Conservation (phyloP, 2,888 invertebrate species). For the Sarcophaga variegata region DNA sequence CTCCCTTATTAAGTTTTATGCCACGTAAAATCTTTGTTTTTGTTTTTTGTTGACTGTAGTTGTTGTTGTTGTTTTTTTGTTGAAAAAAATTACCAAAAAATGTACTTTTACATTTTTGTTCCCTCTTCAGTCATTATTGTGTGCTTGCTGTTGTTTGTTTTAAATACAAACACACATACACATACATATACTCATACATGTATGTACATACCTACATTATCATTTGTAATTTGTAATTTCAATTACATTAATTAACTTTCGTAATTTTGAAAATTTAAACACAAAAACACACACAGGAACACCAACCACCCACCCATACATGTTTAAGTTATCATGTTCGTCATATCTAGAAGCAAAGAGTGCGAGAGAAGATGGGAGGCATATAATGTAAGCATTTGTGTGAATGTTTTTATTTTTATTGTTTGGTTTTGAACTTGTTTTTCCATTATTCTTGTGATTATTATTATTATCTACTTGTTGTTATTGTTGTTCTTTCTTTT, state of each 20-base stretch:
- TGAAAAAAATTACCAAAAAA: neutral
- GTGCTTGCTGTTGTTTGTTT: neutral
- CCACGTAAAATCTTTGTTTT: constrained; percentile 44
- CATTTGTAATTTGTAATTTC: constrained; percentile 41
- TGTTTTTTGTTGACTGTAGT: neutral
- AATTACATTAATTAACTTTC: constrained; percentile 61
- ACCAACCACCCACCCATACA: neutral
- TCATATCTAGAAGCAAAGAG: too few relatives aligned
- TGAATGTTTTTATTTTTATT: neutral
- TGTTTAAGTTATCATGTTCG: too few relatives aligned
- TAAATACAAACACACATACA: neutral
- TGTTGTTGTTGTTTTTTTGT: neutral
- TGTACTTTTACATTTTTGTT: constrained; percentile 9
- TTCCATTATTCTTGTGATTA: neutral
- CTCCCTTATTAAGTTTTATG: constrained; percentile 33
- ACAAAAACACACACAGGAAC: neutral
- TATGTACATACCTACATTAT: constrained; percentile 28
- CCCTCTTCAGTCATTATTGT: neutral
- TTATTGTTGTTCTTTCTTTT: constrained; percentile 2
- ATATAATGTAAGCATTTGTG: neutral
- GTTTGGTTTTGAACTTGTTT: neutral
- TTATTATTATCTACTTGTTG: neutral
- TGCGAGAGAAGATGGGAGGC: too few relatives aligned
- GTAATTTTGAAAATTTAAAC: constrained; percentile 41
- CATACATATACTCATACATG: neutral